phyloP scores from a whole-genome alignment of 2,797 vertebrate genomes.

The Xenops minutus region DNA sequence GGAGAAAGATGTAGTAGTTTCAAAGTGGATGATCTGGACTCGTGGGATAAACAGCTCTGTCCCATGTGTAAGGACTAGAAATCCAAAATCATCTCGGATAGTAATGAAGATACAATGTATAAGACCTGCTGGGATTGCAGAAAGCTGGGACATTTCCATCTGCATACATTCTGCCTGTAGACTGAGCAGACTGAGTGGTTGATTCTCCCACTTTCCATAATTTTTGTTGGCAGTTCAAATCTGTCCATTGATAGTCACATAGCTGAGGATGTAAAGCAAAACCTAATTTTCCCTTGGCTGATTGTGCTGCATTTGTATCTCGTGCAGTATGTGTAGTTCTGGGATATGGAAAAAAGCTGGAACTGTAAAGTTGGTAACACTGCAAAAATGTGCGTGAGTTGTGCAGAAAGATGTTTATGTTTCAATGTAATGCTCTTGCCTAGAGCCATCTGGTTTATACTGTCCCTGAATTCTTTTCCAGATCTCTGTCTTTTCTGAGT shows the following conservation, averaged over 20 bases:
- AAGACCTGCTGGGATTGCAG: not conserved
- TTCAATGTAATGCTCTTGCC: not conserved
- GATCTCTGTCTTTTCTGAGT: conserved; percentile 14
- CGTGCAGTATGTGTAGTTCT: not conserved
- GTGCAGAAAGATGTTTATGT: conserved; percentile 4
- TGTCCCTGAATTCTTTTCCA: conserved; percentile 7
- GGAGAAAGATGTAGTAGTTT: not conserved
- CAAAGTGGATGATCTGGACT: no score
- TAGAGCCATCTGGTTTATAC: conserved; percentile 19
- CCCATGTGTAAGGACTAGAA: not conserved
- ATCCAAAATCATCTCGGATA: not conserved
- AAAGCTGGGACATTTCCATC: not conserved
- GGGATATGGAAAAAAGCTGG: not conserved
- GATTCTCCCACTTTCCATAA: not conserved
- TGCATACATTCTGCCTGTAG: not conserved
- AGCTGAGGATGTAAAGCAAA: not conserved
- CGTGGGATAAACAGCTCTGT: not conserved
- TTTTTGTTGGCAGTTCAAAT: not conserved
- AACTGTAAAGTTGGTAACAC: not conserved
- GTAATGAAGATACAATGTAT: not conserved
- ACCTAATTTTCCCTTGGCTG: not conserved
- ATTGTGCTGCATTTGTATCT: not conserved
- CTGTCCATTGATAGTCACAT: not conserved
- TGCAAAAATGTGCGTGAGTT: not conserved
- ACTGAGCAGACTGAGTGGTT: not conserved